Percentiles rank a stretch among this genome's conserved stretches.
phyloP scores from a whole-genome alignment of 92 coral and sea anemone genomes.

The Epizoanthus rinbou region DNA sequence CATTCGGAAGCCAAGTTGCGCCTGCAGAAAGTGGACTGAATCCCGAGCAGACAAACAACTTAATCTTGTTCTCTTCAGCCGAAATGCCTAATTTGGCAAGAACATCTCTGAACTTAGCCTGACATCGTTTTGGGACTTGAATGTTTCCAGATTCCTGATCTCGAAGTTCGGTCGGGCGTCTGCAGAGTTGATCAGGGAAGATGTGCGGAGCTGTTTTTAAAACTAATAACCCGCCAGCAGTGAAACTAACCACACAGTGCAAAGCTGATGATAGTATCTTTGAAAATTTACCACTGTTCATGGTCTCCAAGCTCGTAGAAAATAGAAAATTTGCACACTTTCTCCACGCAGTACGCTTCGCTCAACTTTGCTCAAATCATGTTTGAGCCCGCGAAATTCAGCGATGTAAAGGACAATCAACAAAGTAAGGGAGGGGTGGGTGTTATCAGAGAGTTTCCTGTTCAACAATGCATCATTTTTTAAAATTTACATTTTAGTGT shows the following conservation, averaged over 20 bases:
- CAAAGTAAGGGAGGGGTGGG: not conserved
- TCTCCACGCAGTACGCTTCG: too few species aligned
- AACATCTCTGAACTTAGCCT: conserved; percentile 60
- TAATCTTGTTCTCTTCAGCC: conserved; percentile 64
- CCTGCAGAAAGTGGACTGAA: conserved; percentile 89
- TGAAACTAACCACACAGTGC: conserved; percentile 57
- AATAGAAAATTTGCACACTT: too few species aligned
- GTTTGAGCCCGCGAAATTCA: conserved; percentile 22
- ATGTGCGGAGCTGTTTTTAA: conserved; percentile 76
- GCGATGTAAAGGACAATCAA: too few species aligned
- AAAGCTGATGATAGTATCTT: conserved; percentile 26
- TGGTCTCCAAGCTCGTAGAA: not conserved
- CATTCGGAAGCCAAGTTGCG: conserved; percentile 87
- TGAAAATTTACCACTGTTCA: conserved; percentile 7
- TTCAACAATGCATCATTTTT: too few species aligned
- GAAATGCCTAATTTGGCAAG: conserved; percentile 63
- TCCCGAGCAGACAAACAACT: conserved; percentile 80
- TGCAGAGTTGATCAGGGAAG: conserved; percentile 66
- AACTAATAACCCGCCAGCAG: conserved; percentile 61
- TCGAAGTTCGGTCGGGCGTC: conserved; percentile 64
- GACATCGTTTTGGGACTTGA: conserved; percentile 68
- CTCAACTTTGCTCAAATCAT: too few species aligned
- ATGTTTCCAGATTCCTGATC: conserved; percentile 43
- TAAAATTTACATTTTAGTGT: too few species aligned
- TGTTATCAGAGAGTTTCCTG: not conserved